These are phyloP conservation scores for Polyommatus iphigenia DNA, from an alignment of 2,888 invertebrate genomes.

Conservation along the genomic window DNA sequence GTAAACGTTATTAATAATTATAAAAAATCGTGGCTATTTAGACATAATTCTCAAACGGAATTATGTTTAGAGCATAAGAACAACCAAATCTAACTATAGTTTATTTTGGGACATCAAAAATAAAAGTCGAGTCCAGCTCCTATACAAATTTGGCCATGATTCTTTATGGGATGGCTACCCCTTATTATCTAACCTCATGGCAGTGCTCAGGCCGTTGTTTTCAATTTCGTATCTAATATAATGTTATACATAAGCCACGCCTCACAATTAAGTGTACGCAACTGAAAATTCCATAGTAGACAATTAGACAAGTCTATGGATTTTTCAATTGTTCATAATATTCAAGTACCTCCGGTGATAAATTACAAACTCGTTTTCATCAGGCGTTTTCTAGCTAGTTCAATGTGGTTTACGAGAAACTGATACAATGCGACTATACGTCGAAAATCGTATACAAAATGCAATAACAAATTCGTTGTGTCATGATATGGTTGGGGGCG, in stretches of 20 bases:
- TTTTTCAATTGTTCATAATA: not conserved
- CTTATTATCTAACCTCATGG: constrained; percentile 44
- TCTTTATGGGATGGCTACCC: not conserved
- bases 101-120: too few relatives aligned
- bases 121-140: too few relatives aligned
- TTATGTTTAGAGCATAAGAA: too few relatives aligned
- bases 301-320: not conserved
- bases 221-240: constrained; percentile 29
- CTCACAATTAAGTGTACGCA: not conserved
- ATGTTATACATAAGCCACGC: not conserved
- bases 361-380: not conserved
- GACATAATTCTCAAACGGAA: too few relatives aligned
- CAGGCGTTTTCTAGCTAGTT: constrained; percentile 7
- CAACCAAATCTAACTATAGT: too few relatives aligned
- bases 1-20: too few relatives aligned
- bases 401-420: not conserved
- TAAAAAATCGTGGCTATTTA: too few relatives aligned
- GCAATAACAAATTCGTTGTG: constrained; percentile 23
- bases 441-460: constrained; percentile 13
- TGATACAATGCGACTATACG: not conserved
- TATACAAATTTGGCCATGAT: too few relatives aligned
- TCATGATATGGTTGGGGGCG: not conserved
- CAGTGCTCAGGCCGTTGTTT: constrained; percentile 47
- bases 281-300: not conserved
- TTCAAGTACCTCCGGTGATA: not conserved